Base-by-base conservation (phyloP, 2,888 invertebrate genomes). In the Ischnura elegans region DNA sequence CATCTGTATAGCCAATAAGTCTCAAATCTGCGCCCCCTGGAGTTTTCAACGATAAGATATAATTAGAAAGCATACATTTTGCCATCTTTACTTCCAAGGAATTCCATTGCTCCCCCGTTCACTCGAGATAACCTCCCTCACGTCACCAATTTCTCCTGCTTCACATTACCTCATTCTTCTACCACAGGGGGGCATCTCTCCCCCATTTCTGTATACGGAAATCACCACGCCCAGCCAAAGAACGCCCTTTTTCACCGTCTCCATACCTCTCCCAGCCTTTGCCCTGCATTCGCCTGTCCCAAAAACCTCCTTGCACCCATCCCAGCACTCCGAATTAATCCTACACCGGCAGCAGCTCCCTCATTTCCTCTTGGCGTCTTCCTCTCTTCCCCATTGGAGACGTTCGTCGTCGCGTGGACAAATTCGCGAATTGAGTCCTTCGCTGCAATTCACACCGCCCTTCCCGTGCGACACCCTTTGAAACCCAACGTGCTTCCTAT, bases 371-470 rank as follows among this genome's bases (percentile, higher is more conserved):
- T 90, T 90, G 90, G 90, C 90, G 43, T 43, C 13, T 51, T 19
- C 90, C n/a, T 66, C 61, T 42, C 43, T n/a, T n/a, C n/a, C n/a
- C 45, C 36, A 61, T 43, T 43, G 90, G 61, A 43, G 25, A n/a
- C 66, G 43, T n/a, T 61, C 51, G 51, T 19, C 51, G 13, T 51
- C 55, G 90, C 21, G 61, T 76, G 66, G 61, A 90, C 90, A 43
- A 86, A 86, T 86, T 86, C 86, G 45, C 86, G 43, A n/a, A 90
- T 90, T 55, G 87, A 87, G 55, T 87, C 87, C 51, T 51, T 13
- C 51, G 19, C 51, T 10, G 13, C 51, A 51, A 51, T 13, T 8
- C 51, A 8, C 51, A 51, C 51, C 19, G 16, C 13, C 8, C 51
- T 51, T 51, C 51, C 36, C 36, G 4, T 10, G 61, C 5, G 61